Percentiles rank a stretch among this genome's conserved stretches.
phyloP scores from a whole-genome alignment of 2,113 vertebrate species.

The Pachyramphus minor region DNA sequence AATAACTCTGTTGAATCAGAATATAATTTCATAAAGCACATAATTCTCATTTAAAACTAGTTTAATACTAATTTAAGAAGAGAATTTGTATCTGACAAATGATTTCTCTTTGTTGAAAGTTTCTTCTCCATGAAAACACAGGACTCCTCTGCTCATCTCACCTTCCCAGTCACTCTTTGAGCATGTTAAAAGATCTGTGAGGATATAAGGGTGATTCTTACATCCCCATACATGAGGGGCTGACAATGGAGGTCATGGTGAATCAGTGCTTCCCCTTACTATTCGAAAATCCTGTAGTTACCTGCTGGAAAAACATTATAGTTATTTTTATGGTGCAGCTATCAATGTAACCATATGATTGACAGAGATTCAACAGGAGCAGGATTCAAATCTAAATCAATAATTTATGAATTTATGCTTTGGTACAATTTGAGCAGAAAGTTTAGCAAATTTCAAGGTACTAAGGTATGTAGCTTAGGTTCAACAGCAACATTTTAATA shows the following conservation, averaged over 20 bases:
- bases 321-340: not conserved
- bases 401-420: not conserved
- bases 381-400: not conserved
- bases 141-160: not conserved
- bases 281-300: not conserved
- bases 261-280: not conserved
- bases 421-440: not conserved
- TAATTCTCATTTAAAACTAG: not conserved
- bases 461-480: not conserved
- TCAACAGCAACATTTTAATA: not conserved
- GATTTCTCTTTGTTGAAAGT: not conserved
- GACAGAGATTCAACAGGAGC: not conserved
- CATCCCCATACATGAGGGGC: not conserved
- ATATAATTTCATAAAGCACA: not conserved
- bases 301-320: not conserved
- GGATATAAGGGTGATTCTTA: not conserved
- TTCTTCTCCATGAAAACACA: not conserved
- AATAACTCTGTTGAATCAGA: constrained; percentile 14
- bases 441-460: not conserved
- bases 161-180: not conserved
- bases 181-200: not conserved
- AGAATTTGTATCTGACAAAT: not conserved
- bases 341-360: not conserved
- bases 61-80: not conserved
- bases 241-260: not conserved